These are phyloP conservation scores for Arrhamphus sclerolepis DNA, from an alignment of 2,797 vertebrate genomes.

Conservation along the genomic window DNA sequence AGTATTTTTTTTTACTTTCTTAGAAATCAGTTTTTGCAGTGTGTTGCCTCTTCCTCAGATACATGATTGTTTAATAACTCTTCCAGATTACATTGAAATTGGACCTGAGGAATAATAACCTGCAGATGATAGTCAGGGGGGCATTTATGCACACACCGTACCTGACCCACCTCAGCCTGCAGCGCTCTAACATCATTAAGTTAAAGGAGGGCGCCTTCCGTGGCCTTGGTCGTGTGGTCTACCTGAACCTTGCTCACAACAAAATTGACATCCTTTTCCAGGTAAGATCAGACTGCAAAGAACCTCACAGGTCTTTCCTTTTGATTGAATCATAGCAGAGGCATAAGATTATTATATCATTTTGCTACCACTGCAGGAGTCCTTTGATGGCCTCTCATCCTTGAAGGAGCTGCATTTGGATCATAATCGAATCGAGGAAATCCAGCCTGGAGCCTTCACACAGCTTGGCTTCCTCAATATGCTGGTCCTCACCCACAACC, in stretches of 20 bases:
- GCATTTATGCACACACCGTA: conserved; percentile 82
- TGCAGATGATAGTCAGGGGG: conserved; percentile 72
- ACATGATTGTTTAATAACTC: not conserved
- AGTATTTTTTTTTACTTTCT: too few species aligned
- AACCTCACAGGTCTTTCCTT: not conserved
- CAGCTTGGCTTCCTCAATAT: conserved; percentile 85
- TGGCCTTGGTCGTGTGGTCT: conserved; percentile 85
- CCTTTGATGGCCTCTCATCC: conserved; percentile 88
- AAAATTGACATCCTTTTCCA: conserved; percentile 86
- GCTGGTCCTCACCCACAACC: conserved; percentile 85
- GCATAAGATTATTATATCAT: not conserved
- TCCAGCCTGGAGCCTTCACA: conserved; percentile 87
- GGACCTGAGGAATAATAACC: conserved; percentile 84
- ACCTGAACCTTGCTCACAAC: conserved; percentile 88
- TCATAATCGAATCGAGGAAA: conserved; percentile 88
- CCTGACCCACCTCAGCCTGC: conserved; percentile 88
- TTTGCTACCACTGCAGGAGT: conserved; percentile 74
- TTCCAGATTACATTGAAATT: conserved; percentile 86
- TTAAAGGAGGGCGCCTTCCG: conserved; percentile 90
- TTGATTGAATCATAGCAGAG: not conserved
- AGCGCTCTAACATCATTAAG: conserved; percentile 81
- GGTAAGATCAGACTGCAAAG: conserved; percentile 44
- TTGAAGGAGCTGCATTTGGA: conserved; percentile 87
- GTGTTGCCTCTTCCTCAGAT: not conserved
- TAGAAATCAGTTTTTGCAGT: too few species aligned